Conservation (phyloP, 1,140 invertebrate species). For the Chrysomallon squamiferum region DNA sequence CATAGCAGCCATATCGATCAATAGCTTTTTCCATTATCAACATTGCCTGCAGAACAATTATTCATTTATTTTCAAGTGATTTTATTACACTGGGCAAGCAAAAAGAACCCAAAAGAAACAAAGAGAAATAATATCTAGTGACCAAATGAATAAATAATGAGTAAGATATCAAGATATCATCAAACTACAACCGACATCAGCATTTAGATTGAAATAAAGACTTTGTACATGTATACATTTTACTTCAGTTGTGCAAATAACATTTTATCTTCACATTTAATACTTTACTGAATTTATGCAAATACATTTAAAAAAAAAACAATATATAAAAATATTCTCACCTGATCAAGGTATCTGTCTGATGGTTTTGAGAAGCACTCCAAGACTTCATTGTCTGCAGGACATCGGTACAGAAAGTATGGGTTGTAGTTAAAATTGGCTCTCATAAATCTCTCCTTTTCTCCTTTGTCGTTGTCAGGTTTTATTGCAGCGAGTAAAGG, state of each 20-base stretch:
- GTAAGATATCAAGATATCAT: no score
- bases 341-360: slow-evolving; percentile 40
- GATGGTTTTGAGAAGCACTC: slow-evolving; percentile 37
- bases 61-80: no score
- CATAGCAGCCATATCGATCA: slow-evolving; percentile 50
- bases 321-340: slow-evolving; percentile 12
- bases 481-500: slow-evolving; percentile 43
- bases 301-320: not conserved
- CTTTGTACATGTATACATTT: no score
- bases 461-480: slow-evolving; percentile 45
- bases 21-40: slow-evolving; percentile 51
- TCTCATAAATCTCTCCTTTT: slow-evolving; percentile 43
- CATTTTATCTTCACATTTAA: not conserved
- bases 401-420: slow-evolving; percentile 38
- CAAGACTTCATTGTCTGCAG: slow-evolving; percentile 32
- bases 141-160: no score
- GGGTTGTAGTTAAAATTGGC: slow-evolving; percentile 48
- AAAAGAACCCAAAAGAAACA: no score
- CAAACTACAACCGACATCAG: no score
- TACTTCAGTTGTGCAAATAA: no score
- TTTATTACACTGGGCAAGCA: no score
- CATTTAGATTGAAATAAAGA: no score
- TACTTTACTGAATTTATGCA: not conserved
- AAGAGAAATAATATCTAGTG: no score
- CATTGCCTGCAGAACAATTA: slow-evolving; percentile 46